Evolutionary conservation across 2,113 vertebrate genomes (phyloP), one percentile per base, ranked within the genome.

Genomic region (Pardalotus punctatus): DNA sequence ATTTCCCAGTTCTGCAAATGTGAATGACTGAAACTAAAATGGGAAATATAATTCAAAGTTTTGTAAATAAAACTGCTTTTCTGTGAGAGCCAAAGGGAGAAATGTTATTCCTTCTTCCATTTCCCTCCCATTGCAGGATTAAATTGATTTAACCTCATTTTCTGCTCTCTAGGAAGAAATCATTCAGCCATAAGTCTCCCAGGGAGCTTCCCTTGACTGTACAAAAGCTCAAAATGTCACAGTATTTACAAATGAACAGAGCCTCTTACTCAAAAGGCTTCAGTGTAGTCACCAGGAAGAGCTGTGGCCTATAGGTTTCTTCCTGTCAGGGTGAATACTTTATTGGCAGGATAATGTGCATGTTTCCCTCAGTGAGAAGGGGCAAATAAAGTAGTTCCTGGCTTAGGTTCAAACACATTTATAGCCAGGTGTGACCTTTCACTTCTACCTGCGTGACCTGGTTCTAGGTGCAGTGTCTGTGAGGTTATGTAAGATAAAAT

Each of bases 151-250:
- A 96, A 96, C 95, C 85, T 98, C 96, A 97, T 97, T 97, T 97
- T 89, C 84, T 64, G 36, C 96, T 97, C 95, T 97, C 97, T 96
- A 96, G 96, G 97, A 97, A 97, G 95, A 96, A 96, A 87, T 96
- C 71, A 85, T 95, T 97, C 93, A 95, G 90, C 93, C 69, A 71
- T 47, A 53, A 97, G 95, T 85, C 95, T 97, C 97, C 97, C 89
- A 80, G 96, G 93, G 96, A 54, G 87, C 88, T 97, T 97, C 94
- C 27, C 1, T 67, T 93, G 50, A 25, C 84, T 87, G 93, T 81
- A 98, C 94, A 98, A 96, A 97, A 97, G 94, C 96, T 96, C 93
- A 73, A 98, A 98, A 98, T 98, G 97, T 98, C 98, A 98, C 91
- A 27, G 1, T 91, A 93, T 97, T 97, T 98, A 95, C 94, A 98